These are phyloP conservation scores for Lophius piscatorius DNA, from an alignment of 2,113 vertebrate species.

Conservation along the genomic window DNA sequence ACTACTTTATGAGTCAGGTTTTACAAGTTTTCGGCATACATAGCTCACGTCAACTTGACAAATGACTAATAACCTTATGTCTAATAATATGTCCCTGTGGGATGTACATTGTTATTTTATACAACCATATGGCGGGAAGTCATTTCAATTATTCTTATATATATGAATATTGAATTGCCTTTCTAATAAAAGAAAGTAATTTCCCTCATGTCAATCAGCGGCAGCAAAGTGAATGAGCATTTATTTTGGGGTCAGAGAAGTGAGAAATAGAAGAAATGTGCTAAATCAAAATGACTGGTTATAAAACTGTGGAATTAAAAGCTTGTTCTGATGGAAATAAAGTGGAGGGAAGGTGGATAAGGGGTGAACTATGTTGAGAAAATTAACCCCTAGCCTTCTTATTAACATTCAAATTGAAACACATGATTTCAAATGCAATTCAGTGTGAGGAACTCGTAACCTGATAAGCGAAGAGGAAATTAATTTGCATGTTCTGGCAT, in stretches of 20 bases:
- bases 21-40: constrained; percentile 1
- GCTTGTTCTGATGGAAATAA: neutral
- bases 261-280: constrained; percentile 1
- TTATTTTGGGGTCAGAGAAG: constrained; percentile 5
- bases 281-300: constrained; percentile 2
- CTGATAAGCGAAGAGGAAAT: constrained; percentile 24
- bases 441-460: constrained; percentile 16
- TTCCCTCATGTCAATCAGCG: too few species aligned
- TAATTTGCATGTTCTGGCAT: constrained; percentile 26
- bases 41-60: neutral
- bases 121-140: too few species aligned
- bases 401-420: constrained; percentile 17
- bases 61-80: neutral
- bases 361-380: constrained; percentile 9
- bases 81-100: too few species aligned
- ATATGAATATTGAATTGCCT: too few species aligned
- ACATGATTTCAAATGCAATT: constrained; percentile 16
- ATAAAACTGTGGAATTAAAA: neutral
- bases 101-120: too few species aligned
- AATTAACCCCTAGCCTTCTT: neutral
- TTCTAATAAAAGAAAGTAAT: too few species aligned
- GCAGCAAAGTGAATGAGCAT: neutral
- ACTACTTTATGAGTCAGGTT: constrained; percentile 10
- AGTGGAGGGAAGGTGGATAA: neutral
- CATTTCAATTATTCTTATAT: too few species aligned